These are phyloP conservation scores for Zele albiditarsus DNA, from an alignment of 2,888 invertebrate species.

Conservation along the genomic window DNA sequence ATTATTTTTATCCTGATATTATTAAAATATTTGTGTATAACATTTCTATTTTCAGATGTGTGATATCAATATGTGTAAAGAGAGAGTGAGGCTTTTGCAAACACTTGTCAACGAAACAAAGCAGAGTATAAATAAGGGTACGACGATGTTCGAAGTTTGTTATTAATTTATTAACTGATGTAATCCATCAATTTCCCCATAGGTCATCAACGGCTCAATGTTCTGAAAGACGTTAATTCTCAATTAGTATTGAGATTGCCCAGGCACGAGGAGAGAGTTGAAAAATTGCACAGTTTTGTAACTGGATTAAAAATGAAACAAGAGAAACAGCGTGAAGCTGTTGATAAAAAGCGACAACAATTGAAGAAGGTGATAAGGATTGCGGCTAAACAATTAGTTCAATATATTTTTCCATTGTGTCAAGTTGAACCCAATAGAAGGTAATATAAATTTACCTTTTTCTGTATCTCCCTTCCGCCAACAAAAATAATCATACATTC, in stretches of 20 bases:
- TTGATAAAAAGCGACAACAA: constrained; percentile 74
- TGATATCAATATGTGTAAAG: constrained; percentile 77
- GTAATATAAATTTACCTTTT: constrained; percentile 62
- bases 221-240: constrained; percentile 69
- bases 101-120: constrained; percentile 76
- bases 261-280: constrained; percentile 78
- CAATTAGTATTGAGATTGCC: constrained; percentile 76
- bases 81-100: constrained; percentile 76
- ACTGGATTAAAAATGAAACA: constrained; percentile 75
- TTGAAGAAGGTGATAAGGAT: constrained; percentile 77
- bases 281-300: constrained; percentile 77
- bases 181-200: background rate
- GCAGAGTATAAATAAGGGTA: constrained; percentile 71
- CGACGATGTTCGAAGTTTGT: constrained; percentile 12
- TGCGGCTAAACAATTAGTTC: constrained; percentile 78
- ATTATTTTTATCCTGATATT: constrained; percentile 19
- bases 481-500: constrained; percentile 31
- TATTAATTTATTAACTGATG: constrained; percentile 1
- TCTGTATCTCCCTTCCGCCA: background rate
- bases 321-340: constrained; percentile 73
- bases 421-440: constrained; percentile 74
- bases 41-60: constrained; percentile 71
- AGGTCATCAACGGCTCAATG: constrained; percentile 68
- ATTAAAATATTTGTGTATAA: constrained; percentile 19
- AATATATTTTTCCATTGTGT: constrained; percentile 82